Conservation (phyloP, 2,113 vertebrate genomes). For the Machaerirhynchus nigripectus region DNA sequence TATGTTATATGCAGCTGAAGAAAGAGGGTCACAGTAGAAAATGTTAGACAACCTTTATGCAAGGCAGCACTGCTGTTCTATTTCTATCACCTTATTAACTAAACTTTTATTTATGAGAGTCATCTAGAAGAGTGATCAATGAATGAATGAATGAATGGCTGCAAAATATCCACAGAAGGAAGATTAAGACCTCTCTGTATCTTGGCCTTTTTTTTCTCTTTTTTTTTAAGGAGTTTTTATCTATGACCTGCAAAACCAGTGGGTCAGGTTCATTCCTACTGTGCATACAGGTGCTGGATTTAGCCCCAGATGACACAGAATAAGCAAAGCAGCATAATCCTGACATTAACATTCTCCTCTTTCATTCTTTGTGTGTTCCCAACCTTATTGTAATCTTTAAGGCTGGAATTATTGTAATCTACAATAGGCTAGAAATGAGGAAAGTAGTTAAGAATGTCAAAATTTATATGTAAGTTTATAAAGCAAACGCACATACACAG, state of each 20-base stretch:
- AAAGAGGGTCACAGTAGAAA: neutral
- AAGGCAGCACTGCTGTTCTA: neutral
- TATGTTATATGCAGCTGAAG: neutral
- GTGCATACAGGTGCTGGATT: neutral
- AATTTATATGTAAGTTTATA: neutral
- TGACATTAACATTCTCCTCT: neutral
- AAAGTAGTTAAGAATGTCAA: constrained; percentile 2
- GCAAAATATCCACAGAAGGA: neutral
- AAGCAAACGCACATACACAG: neutral
- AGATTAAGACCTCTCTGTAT: neutral
- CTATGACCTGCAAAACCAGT: neutral
- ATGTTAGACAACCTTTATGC: neutral
- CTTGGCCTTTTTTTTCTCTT: too few relatives aligned
- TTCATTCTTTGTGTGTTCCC: neutral
- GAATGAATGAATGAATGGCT: neutral
- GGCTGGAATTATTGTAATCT: too few relatives aligned
- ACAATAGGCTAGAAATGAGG: neutral
- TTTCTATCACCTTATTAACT: neutral
- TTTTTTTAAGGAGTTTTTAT: neutral
- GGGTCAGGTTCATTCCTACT: neutral
- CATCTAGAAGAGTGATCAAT: neutral
- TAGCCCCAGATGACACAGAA: neutral
- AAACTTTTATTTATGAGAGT: neutral
- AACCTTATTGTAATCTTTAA: constrained; percentile 6
- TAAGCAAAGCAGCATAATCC: neutral